These are phyloP conservation scores for Creontiades dilutus DNA, from an alignment of 2,888 invertebrate genomes.

Conservation along the genomic window DNA sequence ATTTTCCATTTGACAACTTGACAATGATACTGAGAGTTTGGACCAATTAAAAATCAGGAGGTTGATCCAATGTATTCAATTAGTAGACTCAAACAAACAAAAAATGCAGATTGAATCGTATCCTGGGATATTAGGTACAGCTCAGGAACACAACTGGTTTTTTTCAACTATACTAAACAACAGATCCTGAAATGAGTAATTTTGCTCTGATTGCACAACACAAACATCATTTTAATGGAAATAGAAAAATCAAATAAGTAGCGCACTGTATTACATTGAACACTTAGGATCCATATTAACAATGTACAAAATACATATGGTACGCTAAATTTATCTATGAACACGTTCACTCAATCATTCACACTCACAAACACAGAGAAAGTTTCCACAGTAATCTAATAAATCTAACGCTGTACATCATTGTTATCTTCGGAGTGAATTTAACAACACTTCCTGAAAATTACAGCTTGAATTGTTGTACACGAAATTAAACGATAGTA, in stretches of 20 bases:
- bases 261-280: constrained; percentile 57
- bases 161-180: constrained; percentile 38
- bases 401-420: constrained; percentile 44
- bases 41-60: constrained; percentile 5
- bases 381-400: constrained; percentile 42
- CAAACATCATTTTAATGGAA: constrained; percentile 31
- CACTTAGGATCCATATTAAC: constrained; percentile 48
- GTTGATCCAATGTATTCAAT: constrained; percentile 20
- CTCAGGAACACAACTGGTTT: constrained; percentile 35
- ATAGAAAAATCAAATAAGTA: constrained; percentile 37
- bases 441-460: constrained; percentile 35
- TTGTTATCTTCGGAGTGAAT: constrained; percentile 27
- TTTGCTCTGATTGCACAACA: constrained; percentile 38
- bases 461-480: constrained; percentile 41
- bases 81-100: constrained; percentile 25
- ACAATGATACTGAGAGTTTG: constrained; percentile 52
- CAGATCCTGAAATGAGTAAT: constrained; percentile 21
- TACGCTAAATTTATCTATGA: constrained; percentile 44
- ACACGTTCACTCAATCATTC: constrained; percentile 38
- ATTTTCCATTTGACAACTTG: constrained; percentile 52
- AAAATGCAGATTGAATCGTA: constrained; percentile 25
- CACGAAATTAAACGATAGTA: constrained; percentile 51
- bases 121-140: constrained; percentile 5
- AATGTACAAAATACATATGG: constrained; percentile 56
- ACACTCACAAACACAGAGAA: constrained; percentile 40